Evolutionary conservation across 1,140 invertebrate genomes (phyloP), one percentile per base, ranked within the genome.

Genomic region (Ganaspis sp.): DNA sequence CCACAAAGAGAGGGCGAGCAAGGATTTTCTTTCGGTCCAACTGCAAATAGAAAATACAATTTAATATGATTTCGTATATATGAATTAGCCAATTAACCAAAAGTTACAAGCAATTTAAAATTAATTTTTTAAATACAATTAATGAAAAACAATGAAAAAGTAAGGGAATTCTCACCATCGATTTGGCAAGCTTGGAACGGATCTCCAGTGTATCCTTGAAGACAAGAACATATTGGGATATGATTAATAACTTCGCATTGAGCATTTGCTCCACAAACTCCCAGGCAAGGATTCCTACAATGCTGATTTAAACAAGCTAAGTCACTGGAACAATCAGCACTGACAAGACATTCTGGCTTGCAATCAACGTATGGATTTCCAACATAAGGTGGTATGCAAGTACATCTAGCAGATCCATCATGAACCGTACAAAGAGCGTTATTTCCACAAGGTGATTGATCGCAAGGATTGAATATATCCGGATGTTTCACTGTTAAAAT

Each of bases 221-320:
- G 87, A 81, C 97, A 97, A 53, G 93, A 94, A 86, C 96, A 97
- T 4, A 94, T 93, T 1, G 96, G 95, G 75, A 97, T 91, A 85
- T 97, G 96, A 85, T 96, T 95, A 0, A 95, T 93, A 0, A 97
- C 95, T 79, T 92, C 93, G 84, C 96, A 97, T 79, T 95, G 92
- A 1, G 96, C 95, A 86, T 96, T 95, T 0, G 92, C 83, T 26
- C 96, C 96, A 88, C 97, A 98, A 15, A 96, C 93, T 15, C 96
- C 96, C n/a, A 93, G 92, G 86, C 97, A 98, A 21, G 96, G 96
- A 92, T 97, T 94, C 81, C 95, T 91, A 86, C 97, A 98, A 85
- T 96, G 94, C 86, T 96, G 94, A 83, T 95, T 95, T n/a, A 97
- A 92, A 90, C 97, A 98, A 37, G 96, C 94, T 75, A 95, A 91